phyloP scores from a whole-genome alignment of 1,140 invertebrate genomes.

The Zaprionus gabonicus region DNA sequence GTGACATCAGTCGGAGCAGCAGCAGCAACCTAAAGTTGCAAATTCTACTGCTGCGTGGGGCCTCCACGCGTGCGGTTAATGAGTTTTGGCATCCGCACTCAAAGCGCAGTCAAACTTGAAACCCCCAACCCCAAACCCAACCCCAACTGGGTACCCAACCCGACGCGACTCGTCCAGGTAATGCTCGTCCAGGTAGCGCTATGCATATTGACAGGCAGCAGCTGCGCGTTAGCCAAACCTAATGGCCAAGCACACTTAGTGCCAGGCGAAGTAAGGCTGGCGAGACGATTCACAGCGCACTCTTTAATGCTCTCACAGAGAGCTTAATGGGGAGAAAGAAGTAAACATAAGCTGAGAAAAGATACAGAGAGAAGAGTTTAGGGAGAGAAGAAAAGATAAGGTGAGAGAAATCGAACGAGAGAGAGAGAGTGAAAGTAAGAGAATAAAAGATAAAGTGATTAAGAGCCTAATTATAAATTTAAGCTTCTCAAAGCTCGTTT shows the following conservation, averaged over 20 bases:
- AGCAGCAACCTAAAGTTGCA: conserved; percentile 24
- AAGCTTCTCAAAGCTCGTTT: not conserved
- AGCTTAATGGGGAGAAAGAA: not conserved
- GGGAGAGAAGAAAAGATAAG: not conserved
- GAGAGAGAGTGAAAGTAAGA: too few species aligned
- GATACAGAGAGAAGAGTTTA: not conserved
- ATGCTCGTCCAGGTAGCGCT: conserved; percentile 14
- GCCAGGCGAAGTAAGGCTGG: conserved; percentile 6
- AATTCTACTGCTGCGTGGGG: conserved; percentile 21
- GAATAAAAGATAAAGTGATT: too few species aligned
- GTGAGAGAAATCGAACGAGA: too few species aligned
- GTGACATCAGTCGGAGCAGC: conserved; percentile 21
- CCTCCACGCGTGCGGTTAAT: conserved; percentile 42
- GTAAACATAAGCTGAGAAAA: not conserved
- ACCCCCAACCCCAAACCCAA: not conserved
- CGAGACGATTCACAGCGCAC: conserved; percentile 14
- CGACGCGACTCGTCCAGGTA: not conserved
- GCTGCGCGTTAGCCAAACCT: conserved; percentile 30
- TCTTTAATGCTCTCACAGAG: conserved; percentile 15
- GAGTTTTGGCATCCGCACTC: conserved; percentile 52
- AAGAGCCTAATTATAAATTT: too few species aligned
- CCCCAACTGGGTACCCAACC: not conserved
- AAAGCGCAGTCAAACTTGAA: conserved; percentile 33
- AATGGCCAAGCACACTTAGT: conserved; percentile 49
- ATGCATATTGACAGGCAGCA: conserved; percentile 39